phyloP scores from a whole-genome alignment of 2,888 invertebrate species.

The Lissocephala sabroskyi region DNA sequence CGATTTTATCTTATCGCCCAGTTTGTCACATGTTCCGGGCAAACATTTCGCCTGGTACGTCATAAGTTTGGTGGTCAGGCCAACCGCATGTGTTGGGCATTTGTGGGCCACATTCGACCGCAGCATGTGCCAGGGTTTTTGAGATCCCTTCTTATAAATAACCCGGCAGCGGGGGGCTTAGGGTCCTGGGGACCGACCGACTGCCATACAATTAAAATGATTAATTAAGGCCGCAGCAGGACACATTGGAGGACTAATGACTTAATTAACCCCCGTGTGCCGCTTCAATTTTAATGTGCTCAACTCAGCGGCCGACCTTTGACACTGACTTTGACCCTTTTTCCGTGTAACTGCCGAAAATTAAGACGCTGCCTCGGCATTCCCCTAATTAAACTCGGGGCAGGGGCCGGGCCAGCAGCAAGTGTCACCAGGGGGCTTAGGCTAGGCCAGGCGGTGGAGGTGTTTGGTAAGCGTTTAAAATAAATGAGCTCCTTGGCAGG shows the following conservation, averaged over 20 bases:
- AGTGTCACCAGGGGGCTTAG: conserved; percentile 25
- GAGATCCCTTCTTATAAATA: too few species aligned
- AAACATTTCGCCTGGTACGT: too few species aligned
- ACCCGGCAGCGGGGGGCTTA: too few species aligned
- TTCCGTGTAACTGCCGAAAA: conserved; percentile 37
- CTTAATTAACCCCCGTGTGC: conserved; percentile 50
- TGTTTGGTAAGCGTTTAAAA: conserved; percentile 17
- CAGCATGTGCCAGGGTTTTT: too few species aligned
- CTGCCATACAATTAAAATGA: conserved; percentile 55
- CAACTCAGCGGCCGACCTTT: conserved; percentile 40
- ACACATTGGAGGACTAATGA: conserved; percentile 56
- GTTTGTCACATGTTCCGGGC: too few species aligned
- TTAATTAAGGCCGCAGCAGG: conserved; percentile 60
- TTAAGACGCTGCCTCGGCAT: conserved; percentile 23
- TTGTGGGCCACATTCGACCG: too few species aligned
- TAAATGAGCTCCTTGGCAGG: conserved; percentile 30
- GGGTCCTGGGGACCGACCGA: background rate
- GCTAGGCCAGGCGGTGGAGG: conserved; percentile 11
- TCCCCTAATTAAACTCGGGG: conserved; percentile 52
- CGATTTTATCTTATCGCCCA: too few species aligned
- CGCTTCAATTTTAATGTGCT: conserved; percentile 47
- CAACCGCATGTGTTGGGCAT: too few species aligned
- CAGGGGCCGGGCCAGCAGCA: conserved; percentile 39
- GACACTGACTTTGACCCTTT: conserved; percentile 54
- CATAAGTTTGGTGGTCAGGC: too few species aligned